Percentiles rank a stretch among this genome's conserved stretches.
Evolutionary conservation across 2,797 vertebrate genomes (phyloP).

Genomic region (Huso huso): DNA sequence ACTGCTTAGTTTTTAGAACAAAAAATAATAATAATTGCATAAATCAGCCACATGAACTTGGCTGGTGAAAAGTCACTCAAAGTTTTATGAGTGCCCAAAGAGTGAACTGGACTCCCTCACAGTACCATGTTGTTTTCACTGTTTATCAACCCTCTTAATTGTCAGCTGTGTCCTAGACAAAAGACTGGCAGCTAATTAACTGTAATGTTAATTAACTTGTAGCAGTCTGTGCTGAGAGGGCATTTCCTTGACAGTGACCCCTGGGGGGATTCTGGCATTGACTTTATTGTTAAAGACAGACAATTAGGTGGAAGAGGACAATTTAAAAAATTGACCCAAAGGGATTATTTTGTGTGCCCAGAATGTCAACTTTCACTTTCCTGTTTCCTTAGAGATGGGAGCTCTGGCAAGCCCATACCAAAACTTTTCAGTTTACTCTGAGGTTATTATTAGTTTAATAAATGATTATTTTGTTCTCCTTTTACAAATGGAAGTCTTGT

Average conservation of each 20-base stretch:
- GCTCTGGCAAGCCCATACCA: constrained; percentile 35
- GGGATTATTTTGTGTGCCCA: constrained; percentile 18
- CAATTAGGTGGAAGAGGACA: constrained; percentile 24
- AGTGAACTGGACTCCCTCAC: neutral
- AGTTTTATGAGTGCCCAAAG: neutral
- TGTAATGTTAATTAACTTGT: constrained; percentile 33
- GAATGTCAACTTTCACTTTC: constrained; percentile 28
- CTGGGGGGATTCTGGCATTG: constrained; percentile 20
- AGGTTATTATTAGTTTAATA: constrained; percentile 42
- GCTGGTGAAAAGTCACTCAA: neutral
- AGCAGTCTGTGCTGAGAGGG: constrained; percentile 33
- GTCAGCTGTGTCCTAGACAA: constrained; percentile 9
- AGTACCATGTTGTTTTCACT: neutral
- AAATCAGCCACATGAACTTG: neutral
- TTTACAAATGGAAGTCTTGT: constrained; percentile 55
- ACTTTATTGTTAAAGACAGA: constrained; percentile 23
- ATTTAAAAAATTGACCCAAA: constrained; percentile 12
- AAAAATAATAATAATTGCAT: too few relatives aligned
- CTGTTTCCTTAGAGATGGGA: constrained; percentile 37
- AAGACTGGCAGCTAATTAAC: constrained; percentile 27
- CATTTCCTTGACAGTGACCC: constrained; percentile 34
- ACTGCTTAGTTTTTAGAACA: too few relatives aligned
- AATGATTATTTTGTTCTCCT: constrained; percentile 55
- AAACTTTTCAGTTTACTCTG: constrained; percentile 35
- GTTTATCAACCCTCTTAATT: neutral